phyloP scores from a whole-genome alignment of 1,140 invertebrate genomes.

The Monomorium pharaonis region DNA sequence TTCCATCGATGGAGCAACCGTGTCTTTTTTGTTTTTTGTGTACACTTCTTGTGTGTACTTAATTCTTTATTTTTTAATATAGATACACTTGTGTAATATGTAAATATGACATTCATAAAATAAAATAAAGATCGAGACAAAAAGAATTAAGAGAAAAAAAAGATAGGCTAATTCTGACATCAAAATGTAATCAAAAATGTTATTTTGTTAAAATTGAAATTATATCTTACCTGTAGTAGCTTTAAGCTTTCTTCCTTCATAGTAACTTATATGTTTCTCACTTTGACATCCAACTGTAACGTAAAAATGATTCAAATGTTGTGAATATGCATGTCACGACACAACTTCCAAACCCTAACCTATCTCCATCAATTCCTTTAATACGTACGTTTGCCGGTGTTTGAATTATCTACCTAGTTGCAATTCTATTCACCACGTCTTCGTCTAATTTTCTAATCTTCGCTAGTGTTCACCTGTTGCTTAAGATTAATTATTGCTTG shows the following conservation, averaged over 20 bases:
- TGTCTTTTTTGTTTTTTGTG: no score
- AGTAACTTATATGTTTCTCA: conserved; percentile 95
- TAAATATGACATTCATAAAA: not conserved
- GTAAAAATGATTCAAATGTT: conserved; percentile 11
- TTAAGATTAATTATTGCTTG: not conserved
- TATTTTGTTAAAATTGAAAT: no score
- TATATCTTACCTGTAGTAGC: conserved; percentile 91
- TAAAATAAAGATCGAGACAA: not conserved
- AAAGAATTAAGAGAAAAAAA: not conserved
- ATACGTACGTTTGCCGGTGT: conserved; percentile 97
- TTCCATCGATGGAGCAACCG: no score
- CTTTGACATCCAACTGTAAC: conserved; percentile 95
- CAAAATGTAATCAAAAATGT: no score
- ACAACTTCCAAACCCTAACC: conserved; percentile 85
- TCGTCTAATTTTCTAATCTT: conserved; percentile 94
- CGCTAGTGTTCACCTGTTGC: conserved; percentile 49
- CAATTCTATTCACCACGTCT: conserved; percentile 97
- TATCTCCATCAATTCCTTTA: conserved; percentile 99
- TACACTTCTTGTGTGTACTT: no score
- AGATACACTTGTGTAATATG: not conserved
- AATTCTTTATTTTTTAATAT: no score
- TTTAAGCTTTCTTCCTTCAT: conserved; percentile 97
- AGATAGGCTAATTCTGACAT: no score
- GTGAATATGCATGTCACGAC: not conserved
- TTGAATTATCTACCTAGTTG: conserved; percentile 99